These are phyloP conservation scores for Forbesichthys papilliferus DNA, from an alignment of 2,113 vertebrate species.

Conservation along the genomic window DNA sequence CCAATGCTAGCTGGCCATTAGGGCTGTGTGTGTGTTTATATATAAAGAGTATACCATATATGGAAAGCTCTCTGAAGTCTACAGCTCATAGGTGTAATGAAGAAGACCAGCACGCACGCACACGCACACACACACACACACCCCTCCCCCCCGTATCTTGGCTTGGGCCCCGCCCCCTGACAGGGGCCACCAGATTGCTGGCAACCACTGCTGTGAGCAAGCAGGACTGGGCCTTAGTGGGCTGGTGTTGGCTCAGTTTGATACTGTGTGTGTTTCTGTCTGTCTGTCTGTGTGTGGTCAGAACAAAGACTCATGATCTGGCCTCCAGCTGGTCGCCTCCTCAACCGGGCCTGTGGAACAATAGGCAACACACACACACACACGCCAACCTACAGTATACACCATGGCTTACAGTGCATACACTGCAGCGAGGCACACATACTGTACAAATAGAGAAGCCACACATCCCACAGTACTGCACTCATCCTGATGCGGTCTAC, in stretches of 20 bases:
- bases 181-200: slow-evolving; percentile 49
- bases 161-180: slow-evolving; percentile 50
- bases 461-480: too few relatives aligned
- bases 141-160: slow-evolving; percentile 41
- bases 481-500: too few relatives aligned
- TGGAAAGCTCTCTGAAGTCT: slow-evolving; percentile 3
- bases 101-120: slow-evolving; percentile 15
- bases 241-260: slow-evolving; percentile 48
- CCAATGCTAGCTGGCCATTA: background rate
- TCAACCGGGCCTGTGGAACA: too few relatives aligned
- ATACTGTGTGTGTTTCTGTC: slow-evolving; percentile 13
- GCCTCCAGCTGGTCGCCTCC: too few relatives aligned
- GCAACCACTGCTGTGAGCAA: slow-evolving; percentile 34
- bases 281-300: slow-evolving; percentile 5
- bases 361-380: too few relatives aligned
- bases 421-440: too few relatives aligned
- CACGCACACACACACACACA: background rate
- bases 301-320: too few relatives aligned
- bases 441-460: too few relatives aligned
- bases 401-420: too few relatives aligned
- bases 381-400: too few relatives aligned
- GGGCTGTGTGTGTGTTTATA: background rate
- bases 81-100: slow-evolving; percentile 1
- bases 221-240: slow-evolving; percentile 19
- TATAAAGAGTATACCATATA: background rate